Percentiles rank a stretch among this genome's conserved stretches.
These are phyloP conservation scores for Muscina levida DNA, from an alignment of 2,888 invertebrate genomes.

Conservation along the genomic window DNA sequence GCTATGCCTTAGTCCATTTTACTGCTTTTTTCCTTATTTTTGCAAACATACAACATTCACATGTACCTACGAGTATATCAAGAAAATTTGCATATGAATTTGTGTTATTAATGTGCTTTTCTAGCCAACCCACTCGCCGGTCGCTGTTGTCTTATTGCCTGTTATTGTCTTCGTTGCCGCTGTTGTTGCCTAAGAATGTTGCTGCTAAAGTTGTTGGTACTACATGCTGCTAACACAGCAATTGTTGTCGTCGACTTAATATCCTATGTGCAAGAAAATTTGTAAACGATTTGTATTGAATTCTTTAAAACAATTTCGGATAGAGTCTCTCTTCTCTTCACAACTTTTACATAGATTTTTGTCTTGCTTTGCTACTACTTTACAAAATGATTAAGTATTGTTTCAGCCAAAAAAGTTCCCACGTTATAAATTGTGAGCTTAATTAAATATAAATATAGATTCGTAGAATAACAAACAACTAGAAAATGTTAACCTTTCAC, in stretches of 20 bases:
- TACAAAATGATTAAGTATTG: constrained; percentile 22
- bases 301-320: constrained; percentile 30
- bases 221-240: neutral
- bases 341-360: no score
- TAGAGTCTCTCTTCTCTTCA: neutral
- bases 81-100: constrained; percentile 69
- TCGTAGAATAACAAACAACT: constrained; percentile 5
- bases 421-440: constrained; percentile 41
- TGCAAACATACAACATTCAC: neutral
- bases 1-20: neutral
- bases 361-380: neutral
- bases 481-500: constrained; percentile 21
- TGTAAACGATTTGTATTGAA: constrained; percentile 65
- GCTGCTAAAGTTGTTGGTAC: neutral
- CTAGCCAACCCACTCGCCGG: constrained; percentile 19
- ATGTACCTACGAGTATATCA: neutral
- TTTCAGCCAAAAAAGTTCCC: constrained; percentile 43
- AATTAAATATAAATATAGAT: constrained; percentile 34
- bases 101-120: constrained; percentile 66
- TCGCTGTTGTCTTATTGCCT: constrained; percentile 30
- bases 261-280: constrained; percentile 59
- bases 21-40: neutral
- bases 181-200: constrained; percentile 53
- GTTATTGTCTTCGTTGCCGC: constrained; percentile 29
- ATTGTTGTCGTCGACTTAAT: neutral